Conservation (phyloP, 2,888 invertebrate species). For the Ptychoptera albimana region DNA sequence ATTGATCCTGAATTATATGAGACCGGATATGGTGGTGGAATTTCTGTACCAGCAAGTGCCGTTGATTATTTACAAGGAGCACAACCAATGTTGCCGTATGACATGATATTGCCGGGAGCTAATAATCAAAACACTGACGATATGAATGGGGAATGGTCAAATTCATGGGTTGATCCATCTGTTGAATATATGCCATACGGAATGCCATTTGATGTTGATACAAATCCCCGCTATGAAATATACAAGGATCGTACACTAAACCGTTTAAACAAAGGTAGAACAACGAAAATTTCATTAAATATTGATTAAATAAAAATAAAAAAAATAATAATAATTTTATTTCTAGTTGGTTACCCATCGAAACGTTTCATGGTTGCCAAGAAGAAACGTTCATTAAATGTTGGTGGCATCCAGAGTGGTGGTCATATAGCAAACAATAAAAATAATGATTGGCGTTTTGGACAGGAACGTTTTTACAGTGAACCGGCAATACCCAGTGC, state of each 20-base stretch:
- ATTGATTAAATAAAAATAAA: conserved; percentile 1
- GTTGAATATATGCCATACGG: conserved; percentile 23
- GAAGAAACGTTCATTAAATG: conserved; percentile 22
- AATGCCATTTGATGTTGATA: conserved; percentile 22
- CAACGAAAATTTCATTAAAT: not conserved
- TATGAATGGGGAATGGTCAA: conserved; percentile 14
- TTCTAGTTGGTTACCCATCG: conserved; percentile 16
- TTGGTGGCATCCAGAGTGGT: not conserved
- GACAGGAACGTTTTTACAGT: conserved; percentile 1
- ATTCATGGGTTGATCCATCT: conserved; percentile 23
- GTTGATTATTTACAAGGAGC: not conserved
- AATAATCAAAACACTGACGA: conserved; percentile 10
- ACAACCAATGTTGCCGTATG: not conserved
- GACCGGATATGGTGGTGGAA: conserved; percentile 3
- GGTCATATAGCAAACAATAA: not conserved
- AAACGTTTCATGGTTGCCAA: conserved; percentile 30
- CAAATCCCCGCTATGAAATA: conserved; percentile 24
- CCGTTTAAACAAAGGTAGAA: conserved; percentile 2
- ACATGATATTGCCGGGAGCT: too few species aligned
- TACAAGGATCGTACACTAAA: conserved; percentile 21
- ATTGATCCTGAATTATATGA: conserved; percentile 16
- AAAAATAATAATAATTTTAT: conserved; percentile 1
- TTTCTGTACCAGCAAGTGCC: conserved; percentile 12
- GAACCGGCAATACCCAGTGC: not conserved
- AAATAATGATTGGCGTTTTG: conserved; percentile 1